These are phyloP conservation scores for Cyclina sinensis DNA, from an alignment of 1,140 invertebrate genomes.

Conservation along the genomic window DNA sequence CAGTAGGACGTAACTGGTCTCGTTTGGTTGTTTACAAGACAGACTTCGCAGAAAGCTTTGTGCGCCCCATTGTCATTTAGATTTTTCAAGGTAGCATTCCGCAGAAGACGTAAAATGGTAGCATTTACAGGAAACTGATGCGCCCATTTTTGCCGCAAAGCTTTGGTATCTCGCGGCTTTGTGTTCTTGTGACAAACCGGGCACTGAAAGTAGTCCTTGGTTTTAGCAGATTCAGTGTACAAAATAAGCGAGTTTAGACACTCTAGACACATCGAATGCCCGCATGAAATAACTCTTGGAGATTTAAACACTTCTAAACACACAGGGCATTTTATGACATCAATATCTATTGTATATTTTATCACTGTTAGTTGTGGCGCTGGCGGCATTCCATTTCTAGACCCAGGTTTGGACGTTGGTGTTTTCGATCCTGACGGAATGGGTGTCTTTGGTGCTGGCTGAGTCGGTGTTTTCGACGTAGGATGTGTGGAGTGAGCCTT, in stretches of 20 bases:
- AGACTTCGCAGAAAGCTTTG: conserved; percentile 62
- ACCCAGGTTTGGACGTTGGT: conserved; percentile 18
- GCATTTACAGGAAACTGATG: conserved; percentile 57
- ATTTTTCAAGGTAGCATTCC: conserved; percentile 48
- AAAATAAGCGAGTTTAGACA: conserved; percentile 49
- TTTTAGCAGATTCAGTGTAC: conserved; percentile 37
- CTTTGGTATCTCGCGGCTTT: conserved; percentile 38
- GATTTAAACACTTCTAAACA: conserved; percentile 65
- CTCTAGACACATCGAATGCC: conserved; percentile 57
- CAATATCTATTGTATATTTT: conserved; percentile 42
- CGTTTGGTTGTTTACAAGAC: conserved; percentile 58
- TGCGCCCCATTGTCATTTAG: conserved; percentile 18
- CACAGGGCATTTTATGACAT: conserved; percentile 60
- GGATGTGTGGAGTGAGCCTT: background rate
- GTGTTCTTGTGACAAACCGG: conserved; percentile 55
- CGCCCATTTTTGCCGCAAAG: conserved; percentile 47
- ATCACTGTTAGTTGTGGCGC: conserved; percentile 41
- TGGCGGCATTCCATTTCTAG: conserved; percentile 47
- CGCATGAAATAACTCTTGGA: conserved; percentile 49
- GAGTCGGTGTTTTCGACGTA: conserved; percentile 8
- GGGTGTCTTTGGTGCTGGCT: background rate
- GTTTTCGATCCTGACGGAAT: conserved; percentile 10
- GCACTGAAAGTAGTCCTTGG: conserved; percentile 52
- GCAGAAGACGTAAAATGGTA: conserved; percentile 25
- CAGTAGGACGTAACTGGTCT: conserved; percentile 11